Percentiles rank a stretch among this genome's conserved stretches.
phyloP scores from a whole-genome alignment of 2,797 vertebrate genomes.

The Gobio occitaniae region DNA sequence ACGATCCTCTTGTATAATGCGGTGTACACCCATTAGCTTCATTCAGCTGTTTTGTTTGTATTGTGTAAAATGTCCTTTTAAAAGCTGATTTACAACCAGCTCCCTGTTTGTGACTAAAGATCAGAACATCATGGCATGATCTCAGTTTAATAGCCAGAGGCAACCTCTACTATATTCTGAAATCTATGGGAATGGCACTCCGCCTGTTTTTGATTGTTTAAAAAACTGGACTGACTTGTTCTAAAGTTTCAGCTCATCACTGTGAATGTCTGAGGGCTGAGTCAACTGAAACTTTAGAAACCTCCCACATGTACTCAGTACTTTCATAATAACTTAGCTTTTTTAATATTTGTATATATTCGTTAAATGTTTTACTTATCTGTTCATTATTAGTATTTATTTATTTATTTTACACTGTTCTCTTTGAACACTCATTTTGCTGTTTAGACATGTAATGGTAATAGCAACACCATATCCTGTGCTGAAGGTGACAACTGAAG shows the following conservation, averaged over 20 bases:
- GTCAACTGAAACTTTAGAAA: constrained; percentile 42
- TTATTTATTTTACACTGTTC: neutral
- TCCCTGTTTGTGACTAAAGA: constrained; percentile 14
- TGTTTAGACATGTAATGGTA: neutral
- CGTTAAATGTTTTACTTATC: neutral
- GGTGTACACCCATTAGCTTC: constrained; percentile 1
- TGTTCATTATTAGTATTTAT: neutral
- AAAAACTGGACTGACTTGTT: constrained; percentile 43
- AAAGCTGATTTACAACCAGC: constrained; percentile 2
- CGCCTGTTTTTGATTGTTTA: constrained; percentile 27
- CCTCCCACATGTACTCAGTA: constrained; percentile 26
- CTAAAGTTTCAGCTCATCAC: constrained; percentile 40
- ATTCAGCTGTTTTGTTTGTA: constrained; percentile 19
- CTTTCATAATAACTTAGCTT: neutral
- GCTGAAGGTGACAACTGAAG: neutral
- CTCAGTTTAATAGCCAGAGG: neutral
- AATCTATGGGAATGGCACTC: neutral
- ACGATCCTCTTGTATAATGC: constrained; percentile 8
- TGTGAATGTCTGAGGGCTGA: neutral
- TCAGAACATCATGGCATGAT: neutral
- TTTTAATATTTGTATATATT: neutral
- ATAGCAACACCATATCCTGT: neutral
- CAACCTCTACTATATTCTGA: neutral
- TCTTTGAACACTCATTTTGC: neutral
- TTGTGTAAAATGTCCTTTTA: constrained; percentile 21